phyloP scores from a whole-genome alignment of 2,113 vertebrate genomes.

The Clupea harengus region DNA sequence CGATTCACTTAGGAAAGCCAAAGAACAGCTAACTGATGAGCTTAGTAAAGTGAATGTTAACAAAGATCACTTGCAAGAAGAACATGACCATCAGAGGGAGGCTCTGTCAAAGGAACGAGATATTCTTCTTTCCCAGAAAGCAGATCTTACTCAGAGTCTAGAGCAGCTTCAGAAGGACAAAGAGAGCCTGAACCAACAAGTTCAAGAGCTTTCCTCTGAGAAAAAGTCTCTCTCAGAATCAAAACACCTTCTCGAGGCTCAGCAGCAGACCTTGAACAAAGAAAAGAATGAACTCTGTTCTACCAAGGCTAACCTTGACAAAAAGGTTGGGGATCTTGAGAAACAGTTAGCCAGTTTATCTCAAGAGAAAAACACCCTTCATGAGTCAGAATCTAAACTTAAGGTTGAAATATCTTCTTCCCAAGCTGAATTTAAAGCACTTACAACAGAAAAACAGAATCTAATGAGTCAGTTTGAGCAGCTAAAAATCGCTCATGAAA shows the following conservation, averaged over 20 bases:
- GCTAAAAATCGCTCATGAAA: constrained; percentile 58
- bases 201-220: constrained; percentile 64
- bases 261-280: constrained; percentile 59
- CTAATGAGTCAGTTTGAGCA: constrained; percentile 56
- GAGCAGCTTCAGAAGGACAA: constrained; percentile 64
- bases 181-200: constrained; percentile 51
- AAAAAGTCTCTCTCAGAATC: constrained; percentile 62
- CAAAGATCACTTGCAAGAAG: constrained; percentile 55
- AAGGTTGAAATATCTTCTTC: constrained; percentile 60
- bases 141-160: constrained; percentile 57
- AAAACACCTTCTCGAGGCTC: constrained; percentile 66
- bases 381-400: constrained; percentile 57
- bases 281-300: constrained; percentile 63
- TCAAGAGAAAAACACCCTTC: constrained; percentile 67
- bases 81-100: constrained; percentile 66
- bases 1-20: constrained; percentile 67
- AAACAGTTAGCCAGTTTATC: constrained; percentile 60
- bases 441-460: constrained; percentile 45
- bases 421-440: constrained; percentile 44
- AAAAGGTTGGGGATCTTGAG: constrained; percentile 67
- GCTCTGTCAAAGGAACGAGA: constrained; percentile 63
- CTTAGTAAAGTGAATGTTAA: constrained; percentile 67
- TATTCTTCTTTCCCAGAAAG: constrained; percentile 51
- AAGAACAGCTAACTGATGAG: constrained; percentile 63
- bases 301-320: constrained; percentile 64